These are phyloP conservation scores for Merodon equestris DNA, from an alignment of 2,888 invertebrate genomes.

Conservation along the genomic window DNA sequence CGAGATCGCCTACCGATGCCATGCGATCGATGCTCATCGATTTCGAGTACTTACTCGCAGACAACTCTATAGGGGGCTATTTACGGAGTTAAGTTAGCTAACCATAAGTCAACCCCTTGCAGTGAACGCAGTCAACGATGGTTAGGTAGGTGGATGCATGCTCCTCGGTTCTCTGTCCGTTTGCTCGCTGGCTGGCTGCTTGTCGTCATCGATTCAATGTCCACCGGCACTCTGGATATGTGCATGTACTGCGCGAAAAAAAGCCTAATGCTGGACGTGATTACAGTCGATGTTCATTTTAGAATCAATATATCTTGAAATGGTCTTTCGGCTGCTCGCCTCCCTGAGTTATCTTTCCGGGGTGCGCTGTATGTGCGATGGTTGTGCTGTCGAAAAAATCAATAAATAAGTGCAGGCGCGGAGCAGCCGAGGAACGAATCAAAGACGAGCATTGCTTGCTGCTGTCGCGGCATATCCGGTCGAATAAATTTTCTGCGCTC, in stretches of 20 bases:
- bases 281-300: constrained; percentile 71
- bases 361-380: constrained; percentile 46
- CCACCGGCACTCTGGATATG: constrained; percentile 45
- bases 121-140: constrained; percentile 63
- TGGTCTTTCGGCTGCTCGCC: constrained; percentile 46
- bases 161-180: constrained; percentile 34
- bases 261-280: constrained; percentile 71
- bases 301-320: constrained; percentile 71
- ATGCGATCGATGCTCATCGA: constrained; percentile 52
- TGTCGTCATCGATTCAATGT: constrained; percentile 41
- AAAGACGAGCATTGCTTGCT: constrained; percentile 64
- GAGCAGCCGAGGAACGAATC: constrained; percentile 42
- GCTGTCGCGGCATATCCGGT: constrained; percentile 68
- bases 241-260: constrained; percentile 44
- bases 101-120: constrained; percentile 68
- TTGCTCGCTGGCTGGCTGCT: constrained; percentile 41
- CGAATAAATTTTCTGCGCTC: constrained; percentile 67
- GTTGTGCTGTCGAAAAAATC: constrained; percentile 65
- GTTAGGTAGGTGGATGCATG: constrained; percentile 51
- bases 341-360: constrained; percentile 65
- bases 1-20: neutral
- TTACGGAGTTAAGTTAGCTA: constrained; percentile 64
- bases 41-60: constrained; percentile 63
- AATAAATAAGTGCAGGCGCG: constrained; percentile 67
- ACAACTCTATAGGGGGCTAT: constrained; percentile 69